Evolutionary conservation across 2,888 invertebrate genomes (phyloP).

Genomic region (Bursaphelenchus okinawaensis): DNA sequence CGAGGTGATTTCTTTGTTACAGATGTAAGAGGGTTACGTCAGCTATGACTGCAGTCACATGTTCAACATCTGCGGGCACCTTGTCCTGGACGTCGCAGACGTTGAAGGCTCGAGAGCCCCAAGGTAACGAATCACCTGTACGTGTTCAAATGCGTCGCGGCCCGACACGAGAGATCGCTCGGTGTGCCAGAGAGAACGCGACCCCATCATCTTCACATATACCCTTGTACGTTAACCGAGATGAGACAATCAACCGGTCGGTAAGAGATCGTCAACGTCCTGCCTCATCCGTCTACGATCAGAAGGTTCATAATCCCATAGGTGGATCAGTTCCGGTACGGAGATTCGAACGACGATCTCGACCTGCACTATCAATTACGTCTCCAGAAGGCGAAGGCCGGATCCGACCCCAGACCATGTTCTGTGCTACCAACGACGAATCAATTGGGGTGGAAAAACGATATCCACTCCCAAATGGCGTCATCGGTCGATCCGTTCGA

Average conservation of each 20-base stretch:
- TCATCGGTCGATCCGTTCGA: slow-evolving; percentile 16
- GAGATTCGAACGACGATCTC: not conserved
- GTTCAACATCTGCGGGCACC: not conserved
- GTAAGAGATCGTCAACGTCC: not conserved
- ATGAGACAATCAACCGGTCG: not conserved
- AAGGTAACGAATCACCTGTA: not conserved
- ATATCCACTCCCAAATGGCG: slow-evolving; percentile 8
- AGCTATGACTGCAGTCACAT: not conserved
- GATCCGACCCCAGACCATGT: not conserved
- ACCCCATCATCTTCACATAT: not conserved
- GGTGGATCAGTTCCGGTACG: not conserved
- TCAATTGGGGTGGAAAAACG: slow-evolving; percentile 16
- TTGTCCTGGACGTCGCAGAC: not conserved
- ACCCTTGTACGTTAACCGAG: not conserved
- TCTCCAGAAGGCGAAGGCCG: not conserved
- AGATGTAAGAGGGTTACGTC: not conserved
- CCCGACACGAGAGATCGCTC: slow-evolving; percentile 7
- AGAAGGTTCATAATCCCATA: not conserved
- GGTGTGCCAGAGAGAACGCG: slow-evolving; percentile 2
- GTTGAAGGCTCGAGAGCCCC: not conserved
- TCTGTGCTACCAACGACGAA: not conserved
- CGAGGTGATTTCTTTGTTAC: not conserved
- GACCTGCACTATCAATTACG: not conserved
- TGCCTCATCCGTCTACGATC: not conserved
- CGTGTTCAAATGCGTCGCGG: slow-evolving; percentile 8